Conservation (phyloP, 2,797 vertebrate genomes). For the Lateolabrax maculatus region DNA sequence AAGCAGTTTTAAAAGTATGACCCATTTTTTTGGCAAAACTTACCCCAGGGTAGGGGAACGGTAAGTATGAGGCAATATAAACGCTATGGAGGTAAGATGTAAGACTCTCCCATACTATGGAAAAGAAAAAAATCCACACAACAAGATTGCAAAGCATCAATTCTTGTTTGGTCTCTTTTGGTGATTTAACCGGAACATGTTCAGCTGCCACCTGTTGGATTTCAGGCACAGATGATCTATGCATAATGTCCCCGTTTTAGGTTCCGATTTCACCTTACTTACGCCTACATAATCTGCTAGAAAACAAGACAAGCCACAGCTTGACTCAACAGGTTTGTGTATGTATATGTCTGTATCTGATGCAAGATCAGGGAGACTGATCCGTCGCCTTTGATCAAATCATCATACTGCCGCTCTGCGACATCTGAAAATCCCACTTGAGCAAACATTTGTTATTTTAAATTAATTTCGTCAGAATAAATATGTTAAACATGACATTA, state of each 20-base stretch:
- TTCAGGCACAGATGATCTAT: conserved; percentile 49
- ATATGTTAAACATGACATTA: conserved; percentile 22
- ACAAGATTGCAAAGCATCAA: background rate
- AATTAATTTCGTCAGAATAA: conserved; percentile 19
- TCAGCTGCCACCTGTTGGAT: conserved; percentile 62
- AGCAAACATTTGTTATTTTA: conserved; percentile 21
- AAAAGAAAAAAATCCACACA: conserved; percentile 19
- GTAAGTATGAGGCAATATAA: conserved; percentile 8
- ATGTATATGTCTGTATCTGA: conserved; percentile 11
- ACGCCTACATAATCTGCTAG: conserved; percentile 23
- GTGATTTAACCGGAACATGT: conserved; percentile 38
- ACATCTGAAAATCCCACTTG: conserved; percentile 28
- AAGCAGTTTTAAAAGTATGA: conserved; percentile 31
- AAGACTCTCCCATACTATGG: background rate
- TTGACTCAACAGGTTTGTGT: conserved; percentile 23
- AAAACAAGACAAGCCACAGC: conserved; percentile 17
- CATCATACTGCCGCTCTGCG: conserved; percentile 48
- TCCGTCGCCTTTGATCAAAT: conserved; percentile 43
- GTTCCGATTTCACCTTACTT: conserved; percentile 38
- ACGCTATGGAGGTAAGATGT: background rate
- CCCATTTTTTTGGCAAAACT: conserved; percentile 8
- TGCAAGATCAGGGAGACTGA: conserved; percentile 9
- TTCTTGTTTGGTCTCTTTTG: conserved; percentile 24
- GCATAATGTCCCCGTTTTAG: conserved; percentile 44
- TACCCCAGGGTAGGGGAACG: background rate